Conservation (phyloP, 2,888 invertebrate species). For the Quadroppia sp. region DNA sequence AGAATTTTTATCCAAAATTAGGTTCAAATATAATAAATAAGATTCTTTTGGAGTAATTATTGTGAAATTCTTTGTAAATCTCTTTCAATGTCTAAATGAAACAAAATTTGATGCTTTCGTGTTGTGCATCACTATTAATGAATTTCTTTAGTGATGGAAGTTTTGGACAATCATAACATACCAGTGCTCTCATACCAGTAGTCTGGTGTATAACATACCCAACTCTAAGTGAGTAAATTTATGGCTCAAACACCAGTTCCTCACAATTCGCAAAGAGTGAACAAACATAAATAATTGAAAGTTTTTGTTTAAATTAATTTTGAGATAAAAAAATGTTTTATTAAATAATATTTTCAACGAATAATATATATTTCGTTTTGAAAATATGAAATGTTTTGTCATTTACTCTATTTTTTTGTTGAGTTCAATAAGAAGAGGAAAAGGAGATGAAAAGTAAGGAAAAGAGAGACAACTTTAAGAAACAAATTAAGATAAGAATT, state of each 20-base stretch:
- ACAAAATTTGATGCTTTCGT: background rate
- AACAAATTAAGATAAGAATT: slow-evolving; percentile 1
- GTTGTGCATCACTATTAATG: background rate
- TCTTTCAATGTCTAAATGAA: background rate
- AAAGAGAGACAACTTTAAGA: background rate
- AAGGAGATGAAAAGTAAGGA: background rate
- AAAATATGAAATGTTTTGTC: background rate
- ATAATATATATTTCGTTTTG: no score
- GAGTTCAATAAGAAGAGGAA: background rate
- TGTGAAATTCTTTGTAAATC: background rate
- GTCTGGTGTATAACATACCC: no score
- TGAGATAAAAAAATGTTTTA: no score
- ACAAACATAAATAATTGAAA: no score
- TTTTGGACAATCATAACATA: background rate
- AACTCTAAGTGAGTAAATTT: background rate
- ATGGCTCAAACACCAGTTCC: background rate
- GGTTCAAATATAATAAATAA: background rate
- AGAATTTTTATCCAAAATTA: no score
- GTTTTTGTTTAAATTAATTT: no score
- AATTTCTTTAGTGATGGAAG: background rate
- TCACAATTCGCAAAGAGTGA: no score
- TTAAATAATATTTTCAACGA: no score
- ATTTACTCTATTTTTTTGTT: background rate
- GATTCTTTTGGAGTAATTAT: background rate
- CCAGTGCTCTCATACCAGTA: background rate